Conservation (phyloP, 2,888 invertebrate genomes). For the Rhabditoides inermis region DNA sequence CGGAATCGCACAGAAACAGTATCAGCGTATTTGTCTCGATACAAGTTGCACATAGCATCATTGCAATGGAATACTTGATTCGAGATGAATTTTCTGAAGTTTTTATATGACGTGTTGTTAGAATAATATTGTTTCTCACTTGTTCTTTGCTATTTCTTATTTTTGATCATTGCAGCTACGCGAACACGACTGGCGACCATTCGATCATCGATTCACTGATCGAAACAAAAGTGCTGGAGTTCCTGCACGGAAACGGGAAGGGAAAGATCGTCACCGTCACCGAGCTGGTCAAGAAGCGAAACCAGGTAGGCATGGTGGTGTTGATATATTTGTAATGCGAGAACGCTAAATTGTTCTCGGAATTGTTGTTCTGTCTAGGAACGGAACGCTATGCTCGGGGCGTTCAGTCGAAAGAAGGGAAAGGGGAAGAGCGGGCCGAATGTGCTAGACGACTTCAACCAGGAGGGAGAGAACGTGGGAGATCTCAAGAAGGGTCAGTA, state of each 20-base stretch:
- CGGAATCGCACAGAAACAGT: too few relatives aligned
- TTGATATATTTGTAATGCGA: too few relatives aligned
- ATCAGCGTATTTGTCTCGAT: too few relatives aligned
- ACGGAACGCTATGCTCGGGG: constrained; percentile 54
- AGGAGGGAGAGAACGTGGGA: constrained; percentile 31
- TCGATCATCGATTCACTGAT: constrained; percentile 29
- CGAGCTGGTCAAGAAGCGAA: constrained; percentile 74
- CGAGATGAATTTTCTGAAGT: too few relatives aligned
- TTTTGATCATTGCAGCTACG: too few relatives aligned
- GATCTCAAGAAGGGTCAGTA: constrained; percentile 42
- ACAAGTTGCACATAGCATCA: too few relatives aligned
- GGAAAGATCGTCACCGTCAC: constrained; percentile 81
- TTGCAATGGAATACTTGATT: too few relatives aligned
- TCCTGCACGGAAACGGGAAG: constrained; percentile 81
- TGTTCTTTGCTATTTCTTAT: too few relatives aligned
- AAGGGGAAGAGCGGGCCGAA: constrained; percentile 41
- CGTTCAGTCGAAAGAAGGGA: constrained; percentile 36
- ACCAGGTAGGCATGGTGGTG: constrained; percentile 59
- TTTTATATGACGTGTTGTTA: too few relatives aligned
- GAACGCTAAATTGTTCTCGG: too few relatives aligned
- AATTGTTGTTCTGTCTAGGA: constrained; percentile 60
- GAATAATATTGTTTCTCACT: too few relatives aligned
- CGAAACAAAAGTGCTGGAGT: constrained; percentile 66
- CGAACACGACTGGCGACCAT: constrained; percentile 35
- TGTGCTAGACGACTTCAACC: constrained; percentile 37